Evolutionary conservation across 2,888 invertebrate species (phyloP).

Genomic region (Euspilapteryx auroguttella): DNA sequence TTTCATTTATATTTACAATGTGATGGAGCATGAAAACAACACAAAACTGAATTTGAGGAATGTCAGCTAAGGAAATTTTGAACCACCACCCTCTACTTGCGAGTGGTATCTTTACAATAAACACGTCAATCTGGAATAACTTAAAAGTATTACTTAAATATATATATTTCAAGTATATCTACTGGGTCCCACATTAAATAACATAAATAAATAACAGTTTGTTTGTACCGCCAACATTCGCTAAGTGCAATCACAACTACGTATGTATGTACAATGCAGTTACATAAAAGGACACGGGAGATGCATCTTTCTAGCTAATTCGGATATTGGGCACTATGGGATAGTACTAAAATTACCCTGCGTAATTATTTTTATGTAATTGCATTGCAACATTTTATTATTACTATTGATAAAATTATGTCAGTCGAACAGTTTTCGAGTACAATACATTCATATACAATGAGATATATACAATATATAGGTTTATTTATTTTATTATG

Average conservation of each 20-base stretch:
- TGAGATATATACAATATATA: not conserved
- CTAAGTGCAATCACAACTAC: conserved; percentile 37
- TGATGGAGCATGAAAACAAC: no score
- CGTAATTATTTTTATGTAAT: conserved; percentile 19
- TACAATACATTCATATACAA: not conserved
- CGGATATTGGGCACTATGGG: conserved; percentile 14
- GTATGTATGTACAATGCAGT: conserved; percentile 21
- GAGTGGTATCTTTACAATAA: no score
- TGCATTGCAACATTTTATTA: conserved; percentile 15
- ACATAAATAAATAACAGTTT: conserved; percentile 23
- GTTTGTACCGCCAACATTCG: conserved; percentile 49
- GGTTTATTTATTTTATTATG: no score
- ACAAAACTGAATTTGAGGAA: no score
- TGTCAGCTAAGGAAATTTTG: no score
- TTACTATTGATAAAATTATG: conserved; percentile 19
- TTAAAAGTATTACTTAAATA: conserved; percentile 49
- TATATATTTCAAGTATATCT: conserved; percentile 39
- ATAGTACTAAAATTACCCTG: conserved; percentile 26
- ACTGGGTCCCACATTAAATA: conserved; percentile 47
- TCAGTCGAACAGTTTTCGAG: conserved; percentile 36
- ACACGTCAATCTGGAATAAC: conserved; percentile 47
- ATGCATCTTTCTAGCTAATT: conserved; percentile 8
- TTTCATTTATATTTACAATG: no score
- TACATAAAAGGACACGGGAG: conserved; percentile 16
- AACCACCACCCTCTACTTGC: no score